Evolutionary conservation across 2,113 vertebrate species (phyloP).

Genomic region (Corvus cornix): DNA sequence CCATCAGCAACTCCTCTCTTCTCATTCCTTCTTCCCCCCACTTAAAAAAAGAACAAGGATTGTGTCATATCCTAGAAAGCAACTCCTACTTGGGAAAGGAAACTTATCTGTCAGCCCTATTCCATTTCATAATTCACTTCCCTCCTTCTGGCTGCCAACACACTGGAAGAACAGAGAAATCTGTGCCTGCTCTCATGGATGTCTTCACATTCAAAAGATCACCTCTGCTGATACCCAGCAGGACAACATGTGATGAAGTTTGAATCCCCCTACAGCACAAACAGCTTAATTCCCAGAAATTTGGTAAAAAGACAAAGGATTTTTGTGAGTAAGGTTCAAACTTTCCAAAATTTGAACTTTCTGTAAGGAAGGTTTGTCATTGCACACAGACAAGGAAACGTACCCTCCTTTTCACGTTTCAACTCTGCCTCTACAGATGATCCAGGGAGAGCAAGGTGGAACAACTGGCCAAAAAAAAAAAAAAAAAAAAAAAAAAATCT

Average conservation of each 20-base stretch:
- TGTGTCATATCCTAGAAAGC: background rate
- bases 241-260: background rate
- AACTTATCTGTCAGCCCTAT: background rate
- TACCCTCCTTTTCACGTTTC: constrained; percentile 17
- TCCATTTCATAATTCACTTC: background rate
- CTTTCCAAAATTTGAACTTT: background rate
- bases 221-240: background rate
- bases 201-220: background rate
- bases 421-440: background rate
- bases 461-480: background rate
- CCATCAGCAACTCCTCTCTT: background rate
- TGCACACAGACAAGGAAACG: background rate
- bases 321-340: background rate
- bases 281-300: background rate
- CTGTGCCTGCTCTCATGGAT: background rate
- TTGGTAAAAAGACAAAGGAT: background rate
- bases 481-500: background rate
- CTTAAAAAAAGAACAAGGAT: background rate
- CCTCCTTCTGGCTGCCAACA: background rate
- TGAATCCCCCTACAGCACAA: background rate
- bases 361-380: background rate
- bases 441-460: constrained; percentile 1
- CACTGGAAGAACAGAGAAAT: background rate
- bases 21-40: background rate
- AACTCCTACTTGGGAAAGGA: constrained; percentile 24